Base-by-base conservation (phyloP, 2,113 vertebrate genomes). In the Saiga tatarica region DNA sequence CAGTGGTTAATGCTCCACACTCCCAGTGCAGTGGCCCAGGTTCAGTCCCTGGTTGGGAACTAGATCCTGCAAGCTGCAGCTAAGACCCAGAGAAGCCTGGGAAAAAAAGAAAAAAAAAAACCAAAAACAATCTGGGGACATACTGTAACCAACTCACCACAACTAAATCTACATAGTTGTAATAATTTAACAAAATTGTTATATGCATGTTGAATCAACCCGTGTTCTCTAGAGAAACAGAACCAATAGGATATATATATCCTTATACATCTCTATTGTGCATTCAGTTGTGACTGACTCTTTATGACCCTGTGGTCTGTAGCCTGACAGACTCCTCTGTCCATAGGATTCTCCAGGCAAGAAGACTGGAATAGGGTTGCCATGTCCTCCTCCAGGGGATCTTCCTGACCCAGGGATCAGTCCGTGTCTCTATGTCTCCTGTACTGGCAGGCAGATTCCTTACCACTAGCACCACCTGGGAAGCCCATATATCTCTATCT, bases 341-440 rank as follows among this genome's bases (percentile, higher is more conserved):
- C 23, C 71, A 42, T 76, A 6, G 23, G 71, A 15, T 42, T 42
- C 39, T 42, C 71, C 71, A 26, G 71, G 36, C 36, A 26, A 76
- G 39, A 76, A 76, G 21, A 42, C 39, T 26, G 23, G 39, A 76
- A 76, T 76, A 42, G 39, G 12, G 39, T 26, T 42, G 39, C 12
- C 3, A 62, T 26, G 23, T 42, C 23, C 71, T 76, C 23, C 71
- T 42, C 71, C 71, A 76, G 39, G 5, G 13, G 39, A 26, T 42
- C 71, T 42, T 76, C 71, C 71, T 14, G 23, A 76, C 39, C 12
- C 39, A 76, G 12, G 71, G 6, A 26, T 42, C 11, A 26, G 4
- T 15, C 12, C 1, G 0, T 4, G 39, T 76, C 36, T 26, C 23
- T 76, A 26, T 3, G 12, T 26, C 36, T 42, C 36, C 12, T 15